Evolutionary conservation across 2,888 invertebrate species (phyloP).

Genomic region (Cartodere bifasciata): DNA sequence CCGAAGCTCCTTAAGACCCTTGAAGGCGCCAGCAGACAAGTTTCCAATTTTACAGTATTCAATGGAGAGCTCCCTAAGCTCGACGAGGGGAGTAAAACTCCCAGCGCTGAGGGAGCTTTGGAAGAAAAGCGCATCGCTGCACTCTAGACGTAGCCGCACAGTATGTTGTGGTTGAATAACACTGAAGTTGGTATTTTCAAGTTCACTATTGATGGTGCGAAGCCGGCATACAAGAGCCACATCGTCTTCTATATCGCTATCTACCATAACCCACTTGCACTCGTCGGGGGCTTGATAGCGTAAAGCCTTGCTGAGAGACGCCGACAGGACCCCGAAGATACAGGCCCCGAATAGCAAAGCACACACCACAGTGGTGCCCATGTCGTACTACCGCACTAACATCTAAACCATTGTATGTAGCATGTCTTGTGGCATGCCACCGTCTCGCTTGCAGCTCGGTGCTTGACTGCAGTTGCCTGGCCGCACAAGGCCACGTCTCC

Average conservation of each 20-base stretch:
- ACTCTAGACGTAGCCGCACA: constrained; percentile 60
- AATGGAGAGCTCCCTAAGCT: constrained; percentile 63
- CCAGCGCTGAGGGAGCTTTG: constrained; percentile 67
- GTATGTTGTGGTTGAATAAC: constrained; percentile 74
- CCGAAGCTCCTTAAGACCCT: constrained; percentile 61
- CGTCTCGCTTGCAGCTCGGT: constrained; percentile 45
- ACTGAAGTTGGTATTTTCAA: constrained; percentile 72
- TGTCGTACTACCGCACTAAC: constrained; percentile 19
- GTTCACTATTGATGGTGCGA: constrained; percentile 67
- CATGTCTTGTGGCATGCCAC: constrained; percentile 30
- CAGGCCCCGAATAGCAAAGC: constrained; percentile 45
- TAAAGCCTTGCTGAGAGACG: constrained; percentile 45
- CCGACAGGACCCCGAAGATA: constrained; percentile 47
- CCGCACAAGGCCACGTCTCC: constrained; percentile 36
- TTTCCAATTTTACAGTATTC: constrained; percentile 76
- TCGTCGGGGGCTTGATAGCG: constrained; percentile 72
- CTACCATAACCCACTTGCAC: constrained; percentile 65
- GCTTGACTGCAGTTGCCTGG: constrained; percentile 41
- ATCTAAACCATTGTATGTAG: constrained; percentile 18
- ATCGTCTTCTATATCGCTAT: constrained; percentile 48
- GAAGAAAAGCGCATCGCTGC: constrained; percentile 68
- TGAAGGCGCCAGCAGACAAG: constrained; percentile 69
- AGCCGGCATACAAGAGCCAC: constrained; percentile 62
- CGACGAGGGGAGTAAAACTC: constrained; percentile 62
- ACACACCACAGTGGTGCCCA: constrained; percentile 44